These are phyloP conservation scores for Macrostomum lignano DNA, from an alignment of 1,140 invertebrate species.

Conservation along the genomic window DNA sequence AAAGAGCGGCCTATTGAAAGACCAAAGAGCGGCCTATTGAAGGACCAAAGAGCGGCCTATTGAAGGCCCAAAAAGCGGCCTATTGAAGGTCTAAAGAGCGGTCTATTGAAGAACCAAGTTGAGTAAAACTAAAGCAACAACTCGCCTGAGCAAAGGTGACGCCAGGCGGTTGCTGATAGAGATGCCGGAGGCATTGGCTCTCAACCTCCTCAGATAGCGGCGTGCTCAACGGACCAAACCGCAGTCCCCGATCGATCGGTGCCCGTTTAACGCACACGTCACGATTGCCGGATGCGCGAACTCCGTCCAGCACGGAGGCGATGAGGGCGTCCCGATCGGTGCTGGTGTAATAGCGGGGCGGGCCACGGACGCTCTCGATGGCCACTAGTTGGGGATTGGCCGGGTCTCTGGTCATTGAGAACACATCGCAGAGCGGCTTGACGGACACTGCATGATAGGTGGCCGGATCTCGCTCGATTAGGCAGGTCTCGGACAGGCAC, in stretches of 20 bases:
- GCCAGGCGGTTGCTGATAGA: conserved; percentile 42
- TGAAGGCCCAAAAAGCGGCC: too few species aligned
- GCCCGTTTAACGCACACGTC: conserved; percentile 78
- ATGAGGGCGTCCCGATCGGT: conserved; percentile 67
- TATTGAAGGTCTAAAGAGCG: too few species aligned
- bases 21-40: too few species aligned
- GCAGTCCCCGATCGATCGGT: conserved; percentile 46
- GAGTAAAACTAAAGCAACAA: background rate
- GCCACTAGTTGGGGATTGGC: conserved; percentile 70
- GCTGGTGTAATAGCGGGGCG: conserved; percentile 53
- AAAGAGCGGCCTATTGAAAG: too few species aligned
- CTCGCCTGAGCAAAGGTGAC: background rate
- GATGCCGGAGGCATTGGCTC: conserved; percentile 54
- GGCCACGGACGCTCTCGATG: conserved; percentile 73
- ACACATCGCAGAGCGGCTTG: conserved; percentile 57
- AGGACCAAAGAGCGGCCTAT: too few species aligned
- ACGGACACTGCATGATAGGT: conserved; percentile 69
- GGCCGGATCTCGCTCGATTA: conserved; percentile 76
- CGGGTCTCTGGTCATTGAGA: conserved; percentile 57
- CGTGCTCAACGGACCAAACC: conserved; percentile 33
- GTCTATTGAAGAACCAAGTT: too few species aligned
- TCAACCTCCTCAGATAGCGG: conserved; percentile 75
- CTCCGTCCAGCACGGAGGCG: conserved; percentile 73
- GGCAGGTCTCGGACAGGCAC: conserved; percentile 74
- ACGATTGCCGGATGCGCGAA: conserved; percentile 71